phyloP scores from a whole-genome alignment of 1,140 invertebrate species.

The Lepidotrigona ventralis region DNA sequence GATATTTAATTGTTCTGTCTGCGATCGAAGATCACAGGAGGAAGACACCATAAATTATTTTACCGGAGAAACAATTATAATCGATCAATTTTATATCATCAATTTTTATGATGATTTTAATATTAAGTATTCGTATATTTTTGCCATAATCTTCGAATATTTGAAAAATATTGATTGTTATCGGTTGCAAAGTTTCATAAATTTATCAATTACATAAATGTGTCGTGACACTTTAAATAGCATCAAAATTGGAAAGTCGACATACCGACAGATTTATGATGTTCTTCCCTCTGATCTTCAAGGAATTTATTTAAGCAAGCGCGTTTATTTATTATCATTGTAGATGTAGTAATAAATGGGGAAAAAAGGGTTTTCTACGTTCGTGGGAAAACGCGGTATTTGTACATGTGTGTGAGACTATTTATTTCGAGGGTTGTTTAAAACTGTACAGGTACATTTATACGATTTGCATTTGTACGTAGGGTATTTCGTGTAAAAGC shows the following conservation, averaged over 20 bases:
- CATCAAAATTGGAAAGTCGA: not conserved
- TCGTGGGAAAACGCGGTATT: not conserved
- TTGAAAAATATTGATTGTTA: not conserved
- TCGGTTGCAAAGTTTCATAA: not conserved
- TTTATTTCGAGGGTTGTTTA: constrained; percentile 8
- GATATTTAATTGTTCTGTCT: constrained; percentile 13
- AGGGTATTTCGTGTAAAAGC: constrained; percentile 23
- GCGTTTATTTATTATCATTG: not conserved
- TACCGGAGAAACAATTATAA: not conserved
- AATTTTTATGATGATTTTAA: not conserved
- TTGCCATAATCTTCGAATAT: not conserved
- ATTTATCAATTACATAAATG: not conserved
- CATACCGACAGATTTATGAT: not conserved
- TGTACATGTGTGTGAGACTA: not conserved
- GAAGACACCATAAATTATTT: not conserved
- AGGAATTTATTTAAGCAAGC: not conserved
- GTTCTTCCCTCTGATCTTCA: not conserved
- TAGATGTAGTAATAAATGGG: not conserved
- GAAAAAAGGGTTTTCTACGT: not conserved
- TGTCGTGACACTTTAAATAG: not conserved
- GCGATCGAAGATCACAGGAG: not conserved
- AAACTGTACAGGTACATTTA: constrained; percentile 32
- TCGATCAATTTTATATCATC: not conserved
- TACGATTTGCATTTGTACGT: not conserved
- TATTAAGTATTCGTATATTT: not conserved